These are phyloP conservation scores for Andrena haemorrhoa DNA, from an alignment of 2,888 invertebrate species.

Conservation along the genomic window DNA sequence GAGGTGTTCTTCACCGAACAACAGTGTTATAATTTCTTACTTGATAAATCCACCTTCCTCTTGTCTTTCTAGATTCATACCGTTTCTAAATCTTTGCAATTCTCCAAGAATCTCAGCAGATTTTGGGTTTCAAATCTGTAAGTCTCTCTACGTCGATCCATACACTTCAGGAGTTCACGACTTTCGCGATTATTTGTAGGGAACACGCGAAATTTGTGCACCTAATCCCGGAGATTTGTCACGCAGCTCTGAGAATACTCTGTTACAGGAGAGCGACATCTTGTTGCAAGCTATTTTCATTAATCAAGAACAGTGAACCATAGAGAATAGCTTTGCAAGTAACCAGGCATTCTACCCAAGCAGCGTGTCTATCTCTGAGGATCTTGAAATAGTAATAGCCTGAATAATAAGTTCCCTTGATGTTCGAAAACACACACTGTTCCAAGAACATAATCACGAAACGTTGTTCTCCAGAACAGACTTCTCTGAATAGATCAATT, in stretches of 20 bases:
- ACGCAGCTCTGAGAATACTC: background rate
- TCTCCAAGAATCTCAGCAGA: no score
- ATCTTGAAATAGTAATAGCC: background rate
- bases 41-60: no score
- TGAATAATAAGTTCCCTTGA: conserved; percentile 5
- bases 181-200: background rate
- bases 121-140: background rate
- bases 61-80: no score
- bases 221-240: conserved; percentile 5
- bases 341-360: background rate
- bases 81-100: no score
- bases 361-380: background rate
- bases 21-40: no score
- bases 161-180: background rate
- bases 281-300: conserved; percentile 1
- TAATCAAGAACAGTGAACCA: background rate
- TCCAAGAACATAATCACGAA: conserved; percentile 1
- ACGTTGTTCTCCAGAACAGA: background rate
- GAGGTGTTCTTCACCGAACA: no score
- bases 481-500: conserved; percentile 5
- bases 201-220: background rate
- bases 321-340: background rate
- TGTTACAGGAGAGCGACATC: background rate
- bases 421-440: background rate
- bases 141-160: background rate